Base-by-base conservation (phyloP, 1,140 invertebrate genomes). In the Araneus ventricosus region DNA sequence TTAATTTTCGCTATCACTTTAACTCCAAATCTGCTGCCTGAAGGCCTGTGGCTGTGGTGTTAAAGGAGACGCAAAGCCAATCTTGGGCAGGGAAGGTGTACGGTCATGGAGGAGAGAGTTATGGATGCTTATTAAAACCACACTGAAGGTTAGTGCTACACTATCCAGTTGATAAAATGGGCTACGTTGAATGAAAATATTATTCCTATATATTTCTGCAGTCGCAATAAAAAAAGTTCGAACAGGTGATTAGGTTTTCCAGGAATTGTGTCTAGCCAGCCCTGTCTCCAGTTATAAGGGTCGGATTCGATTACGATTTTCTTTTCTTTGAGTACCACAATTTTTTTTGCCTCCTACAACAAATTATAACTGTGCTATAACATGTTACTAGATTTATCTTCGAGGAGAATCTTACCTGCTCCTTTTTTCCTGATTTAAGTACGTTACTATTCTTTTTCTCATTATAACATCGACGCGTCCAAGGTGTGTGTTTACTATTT, bases 191-290 rank as follows among this genome's bases (percentile, higher is more conserved):
- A 89, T 89, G 88, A 89, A 89, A 89, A 89, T 89, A 89, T 89
- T 89, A 89, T 89, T 89, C 70, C 70, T n/a, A n/a, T 89, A 79
- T 89, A 79, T 89, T 79, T 89, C 57, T 67, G 37, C 70, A 89
- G 67, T 89, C 88, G 88, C 88, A 89, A 89, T 89, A 89, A 89
- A n/a, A n/a, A n/a, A 89, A 89, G 63, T 89, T 89, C 88, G 88
- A 89, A 89, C 88, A 89, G 88, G 88, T 89, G 88, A 89, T 89
- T 89, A 89, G 88, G 88, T 89, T 89, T 89, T 89, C 34, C 86
- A 88, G 52, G n/a, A 88, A 59, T 88, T 61, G 39, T 88, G 88
- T 89, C 67, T 30, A 57, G 37, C 27, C 20, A 5, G n/a, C 24
- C 30, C 57, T 30, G 27, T 30, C 30, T 70, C 63, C 37, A 45